phyloP scores from a whole-genome alignment of 2,797 vertebrate genomes.

The Acanthornis magna region DNA sequence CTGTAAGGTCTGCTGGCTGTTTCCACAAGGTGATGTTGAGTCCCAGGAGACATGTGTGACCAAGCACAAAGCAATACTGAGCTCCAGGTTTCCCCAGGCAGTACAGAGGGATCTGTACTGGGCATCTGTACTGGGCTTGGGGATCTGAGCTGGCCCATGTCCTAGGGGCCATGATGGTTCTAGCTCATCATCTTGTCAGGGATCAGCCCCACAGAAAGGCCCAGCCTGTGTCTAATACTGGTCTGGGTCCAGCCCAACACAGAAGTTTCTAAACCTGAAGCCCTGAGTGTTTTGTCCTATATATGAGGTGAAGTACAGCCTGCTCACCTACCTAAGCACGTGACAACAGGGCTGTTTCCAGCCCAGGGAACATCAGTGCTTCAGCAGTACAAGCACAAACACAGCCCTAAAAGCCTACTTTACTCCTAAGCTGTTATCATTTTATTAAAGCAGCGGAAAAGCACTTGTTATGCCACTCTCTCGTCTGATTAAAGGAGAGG shows the following conservation, averaged over 20 bases:
- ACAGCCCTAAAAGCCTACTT: constrained; percentile 24
- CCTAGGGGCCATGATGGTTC: neutral
- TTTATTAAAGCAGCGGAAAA: constrained; percentile 33
- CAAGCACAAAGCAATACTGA: neutral
- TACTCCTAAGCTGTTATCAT: neutral
- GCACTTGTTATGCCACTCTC: constrained; percentile 27
- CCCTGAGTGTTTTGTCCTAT: neutral
- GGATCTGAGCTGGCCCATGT: neutral
- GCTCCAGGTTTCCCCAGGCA: neutral
- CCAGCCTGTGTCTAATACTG: neutral
- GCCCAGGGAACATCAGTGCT: neutral
- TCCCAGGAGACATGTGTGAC: neutral
- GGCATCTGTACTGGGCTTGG: neutral
- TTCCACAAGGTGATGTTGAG: neutral
- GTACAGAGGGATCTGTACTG: neutral
- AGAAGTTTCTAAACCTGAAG: neutral
- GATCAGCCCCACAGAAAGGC: neutral
- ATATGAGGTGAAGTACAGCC: neutral
- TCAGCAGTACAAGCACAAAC: neutral
- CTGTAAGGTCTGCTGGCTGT: neutral
- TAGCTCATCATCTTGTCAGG: neutral
- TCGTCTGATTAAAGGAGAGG: constrained; percentile 35
- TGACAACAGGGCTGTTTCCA: neutral
- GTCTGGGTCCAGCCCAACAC: neutral
- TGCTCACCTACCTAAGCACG: neutral